Evolutionary conservation across 2,797 vertebrate species (phyloP).

Genomic region (Chelon labrosus): DNA sequence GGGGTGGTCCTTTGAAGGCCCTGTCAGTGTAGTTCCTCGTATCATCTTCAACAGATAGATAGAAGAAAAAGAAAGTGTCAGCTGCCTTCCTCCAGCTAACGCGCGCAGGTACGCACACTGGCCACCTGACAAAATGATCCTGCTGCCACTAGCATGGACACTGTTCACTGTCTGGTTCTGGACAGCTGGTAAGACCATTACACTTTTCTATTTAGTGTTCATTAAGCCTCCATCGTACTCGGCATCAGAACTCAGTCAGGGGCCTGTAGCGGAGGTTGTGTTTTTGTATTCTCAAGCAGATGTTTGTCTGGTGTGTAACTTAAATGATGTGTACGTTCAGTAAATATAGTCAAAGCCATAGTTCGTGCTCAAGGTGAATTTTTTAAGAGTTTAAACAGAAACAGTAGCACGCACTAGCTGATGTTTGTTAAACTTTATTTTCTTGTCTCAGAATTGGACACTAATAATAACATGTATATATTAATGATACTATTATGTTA

Average conservation of each 20-base stretch:
- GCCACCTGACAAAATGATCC: constrained; percentile 54
- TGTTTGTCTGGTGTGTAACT: background rate
- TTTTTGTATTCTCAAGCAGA: background rate
- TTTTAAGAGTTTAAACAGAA: background rate
- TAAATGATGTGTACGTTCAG: background rate
- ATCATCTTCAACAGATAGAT: constrained; percentile 64
- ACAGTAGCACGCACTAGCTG: no score
- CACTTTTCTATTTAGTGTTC: background rate
- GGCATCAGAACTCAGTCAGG: background rate
- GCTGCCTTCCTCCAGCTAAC: constrained; percentile 28
- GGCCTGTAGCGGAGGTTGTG: constrained; percentile 10
- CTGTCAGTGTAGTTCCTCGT: constrained; percentile 67
- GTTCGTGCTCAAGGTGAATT: background rate
- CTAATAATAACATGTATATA: background rate
- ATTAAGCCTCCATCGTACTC: background rate
- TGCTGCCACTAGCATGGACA: constrained; percentile 46
- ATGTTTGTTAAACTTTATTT: background rate
- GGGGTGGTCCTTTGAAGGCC: constrained; percentile 67
- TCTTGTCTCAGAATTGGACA: background rate
- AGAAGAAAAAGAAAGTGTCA: constrained; percentile 70
- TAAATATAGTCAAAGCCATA: background rate
- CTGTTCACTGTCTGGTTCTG: constrained; percentile 41
- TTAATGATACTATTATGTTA: background rate
- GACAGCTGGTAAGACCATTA: constrained; percentile 70
- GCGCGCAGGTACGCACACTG: constrained; percentile 1